phyloP scores from a whole-genome alignment of 2,888 invertebrate species.

The Ptilodon capucinus region DNA sequence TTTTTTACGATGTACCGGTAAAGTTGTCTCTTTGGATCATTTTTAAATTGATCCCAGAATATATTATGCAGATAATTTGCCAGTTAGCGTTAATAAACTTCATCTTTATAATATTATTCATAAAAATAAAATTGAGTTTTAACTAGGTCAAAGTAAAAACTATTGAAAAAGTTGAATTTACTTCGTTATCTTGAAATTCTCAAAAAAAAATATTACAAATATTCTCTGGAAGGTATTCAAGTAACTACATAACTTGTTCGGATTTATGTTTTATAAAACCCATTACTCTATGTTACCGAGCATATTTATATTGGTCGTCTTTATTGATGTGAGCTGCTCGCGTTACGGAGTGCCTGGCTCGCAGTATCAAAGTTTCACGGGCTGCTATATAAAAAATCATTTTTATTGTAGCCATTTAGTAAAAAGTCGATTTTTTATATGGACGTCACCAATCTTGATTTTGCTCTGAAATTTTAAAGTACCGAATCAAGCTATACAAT shows the following conservation, averaged over 20 bases:
- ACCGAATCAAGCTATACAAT: too few relatives aligned
- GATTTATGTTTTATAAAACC: constrained; percentile 12
- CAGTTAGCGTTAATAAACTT: too few relatives aligned
- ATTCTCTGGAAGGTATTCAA: not conserved
- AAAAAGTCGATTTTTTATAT: not conserved
- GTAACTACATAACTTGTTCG: constrained; percentile 1
- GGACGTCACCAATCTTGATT: not conserved
- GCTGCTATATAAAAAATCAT: not conserved
- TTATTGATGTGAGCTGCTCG: constrained; percentile 7
- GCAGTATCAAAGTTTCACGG: constrained; percentile 1
- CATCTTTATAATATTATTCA: too few relatives aligned
- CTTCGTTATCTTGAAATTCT: too few relatives aligned
- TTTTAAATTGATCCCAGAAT: too few relatives aligned
- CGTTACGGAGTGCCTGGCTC: not conserved
- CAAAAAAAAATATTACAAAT: not conserved
- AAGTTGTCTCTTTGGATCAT: too few relatives aligned
- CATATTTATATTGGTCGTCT: constrained; percentile 11
- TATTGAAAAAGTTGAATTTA: too few relatives aligned
- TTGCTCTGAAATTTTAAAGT: too few relatives aligned
- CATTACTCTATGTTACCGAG: constrained; percentile 14
- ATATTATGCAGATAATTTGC: too few relatives aligned
- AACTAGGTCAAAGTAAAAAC: too few relatives aligned
- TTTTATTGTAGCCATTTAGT: not conserved
- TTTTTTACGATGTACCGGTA: too few relatives aligned
- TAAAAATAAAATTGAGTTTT: too few relatives aligned